Evolutionary conservation across 1,140 invertebrate species (phyloP), one percentile per base, ranked within the genome.

Genomic region (Nebria ingens): DNA sequence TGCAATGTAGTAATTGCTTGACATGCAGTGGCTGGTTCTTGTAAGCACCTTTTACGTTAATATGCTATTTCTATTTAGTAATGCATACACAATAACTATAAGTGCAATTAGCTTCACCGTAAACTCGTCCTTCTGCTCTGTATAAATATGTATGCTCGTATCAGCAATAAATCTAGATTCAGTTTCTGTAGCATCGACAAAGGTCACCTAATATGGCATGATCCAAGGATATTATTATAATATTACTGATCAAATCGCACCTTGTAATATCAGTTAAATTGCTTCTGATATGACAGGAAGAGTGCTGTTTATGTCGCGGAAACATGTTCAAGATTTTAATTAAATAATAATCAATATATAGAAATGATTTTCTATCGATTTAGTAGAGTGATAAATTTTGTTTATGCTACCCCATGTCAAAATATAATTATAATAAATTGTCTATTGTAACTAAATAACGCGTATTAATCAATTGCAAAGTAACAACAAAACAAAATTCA

Each of bases 141-240:
- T 17, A 45, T 45, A 45, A 45, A 45, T 45, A 45, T 45, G 9
- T 45, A 45, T 45, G 17, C 40, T 4, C 6, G 40, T 45, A 45
- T 17, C 9, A 17, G 6, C 40, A 45, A 45, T 45, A 45, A 45
- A 45, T 45, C 40, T 45, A 45, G 40, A 45, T 45, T 45, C 40
- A 45, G 40, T 45, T 45, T 11, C 40, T 45, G 40, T 17, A 12
- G 40, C n/a, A n/a, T 45, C 40, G 6, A 11, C 6, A 45, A 11
- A 6, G 40, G 17, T 4, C 15, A 17, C 40, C 40, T 45, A 45
- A 45, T 45, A 45, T 17, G 40, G 40, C 15, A 6, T 45, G 40
- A 45, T 45, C 40, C 3, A 12, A 17, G 9, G 40, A 45, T 45
- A 45, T 45, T 45, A 45, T 45, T 45, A 45, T 45, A 45, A 45